Evolutionary conservation across 2,797 vertebrate genomes (phyloP).

Genomic region (Valencia hispanica): DNA sequence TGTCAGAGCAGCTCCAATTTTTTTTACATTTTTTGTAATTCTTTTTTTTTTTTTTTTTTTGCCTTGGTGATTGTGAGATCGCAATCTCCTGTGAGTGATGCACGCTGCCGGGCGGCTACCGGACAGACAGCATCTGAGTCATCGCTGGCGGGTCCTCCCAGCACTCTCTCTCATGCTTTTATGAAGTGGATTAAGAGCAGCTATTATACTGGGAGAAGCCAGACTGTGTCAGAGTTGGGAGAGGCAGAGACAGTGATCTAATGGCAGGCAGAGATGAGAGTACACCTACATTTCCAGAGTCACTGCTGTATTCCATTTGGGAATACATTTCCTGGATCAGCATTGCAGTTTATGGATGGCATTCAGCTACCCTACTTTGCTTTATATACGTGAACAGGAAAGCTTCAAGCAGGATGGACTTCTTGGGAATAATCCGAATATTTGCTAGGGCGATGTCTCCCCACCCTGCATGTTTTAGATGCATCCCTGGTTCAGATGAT

Average conservation of each 20-base stretch:
- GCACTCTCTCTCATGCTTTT: conserved; percentile 40
- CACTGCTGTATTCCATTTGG: conserved; percentile 5
- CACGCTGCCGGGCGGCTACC: conserved; percentile 32
- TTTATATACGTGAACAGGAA: conserved; percentile 2
- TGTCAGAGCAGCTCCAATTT: conserved; percentile 21
- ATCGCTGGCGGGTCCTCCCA: conserved; percentile 51
- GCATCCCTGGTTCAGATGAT: too few relatives aligned
- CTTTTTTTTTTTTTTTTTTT: too few relatives aligned
- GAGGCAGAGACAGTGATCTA: conserved; percentile 57
- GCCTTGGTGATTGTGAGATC: conserved; percentile 27
- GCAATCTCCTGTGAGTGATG: conserved; percentile 35
- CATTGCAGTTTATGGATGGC: neutral
- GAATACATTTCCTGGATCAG: conserved; percentile 3
- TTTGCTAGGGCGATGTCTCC: too few relatives aligned
- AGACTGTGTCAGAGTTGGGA: conserved; percentile 58
- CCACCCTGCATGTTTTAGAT: too few relatives aligned
- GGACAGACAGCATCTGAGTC: conserved; percentile 62
- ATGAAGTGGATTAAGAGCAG: conserved; percentile 65
- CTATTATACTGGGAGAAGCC: conserved; percentile 64
- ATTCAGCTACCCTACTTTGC: conserved; percentile 6
- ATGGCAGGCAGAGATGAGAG: conserved; percentile 48
- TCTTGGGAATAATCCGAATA: too few relatives aligned
- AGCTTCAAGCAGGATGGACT: neutral
- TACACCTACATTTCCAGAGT: conserved; percentile 31
- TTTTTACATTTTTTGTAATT: too few relatives aligned